phyloP scores from a whole-genome alignment of 2,797 vertebrate genomes.

The Poecilia velifera region DNA sequence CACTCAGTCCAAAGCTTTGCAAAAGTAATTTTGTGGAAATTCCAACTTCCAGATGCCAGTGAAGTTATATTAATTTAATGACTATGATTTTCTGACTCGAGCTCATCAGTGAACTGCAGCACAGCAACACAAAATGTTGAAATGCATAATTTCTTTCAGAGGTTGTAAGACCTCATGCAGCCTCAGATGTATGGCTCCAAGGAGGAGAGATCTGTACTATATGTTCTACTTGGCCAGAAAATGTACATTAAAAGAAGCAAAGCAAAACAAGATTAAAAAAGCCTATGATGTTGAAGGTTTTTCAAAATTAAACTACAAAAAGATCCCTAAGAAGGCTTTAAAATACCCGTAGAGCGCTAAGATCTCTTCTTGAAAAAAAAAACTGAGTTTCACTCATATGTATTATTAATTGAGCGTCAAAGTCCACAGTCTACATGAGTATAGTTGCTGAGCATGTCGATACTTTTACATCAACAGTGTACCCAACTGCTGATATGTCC shows the following conservation, averaged over 20 bases:
- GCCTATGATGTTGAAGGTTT: not conserved
- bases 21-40: not conserved
- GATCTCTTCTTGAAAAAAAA: no score
- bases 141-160: not conserved
- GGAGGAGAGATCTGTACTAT: not conserved
- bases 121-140: not conserved
- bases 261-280: not conserved
- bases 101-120: not conserved
- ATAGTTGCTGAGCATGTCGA: not conserved
- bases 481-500: not conserved
- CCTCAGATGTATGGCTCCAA: not conserved
- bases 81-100: not conserved
- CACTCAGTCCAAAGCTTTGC: not conserved
- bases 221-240: not conserved
- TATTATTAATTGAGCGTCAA: not conserved
- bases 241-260: not conserved
- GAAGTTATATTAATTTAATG: slow-evolving; percentile 1
- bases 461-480: not conserved
- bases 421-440: not conserved
- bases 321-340: not conserved
- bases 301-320: not conserved
- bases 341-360: not conserved
- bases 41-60: not conserved
- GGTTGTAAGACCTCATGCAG: not conserved
- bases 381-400: not conserved